phyloP scores from a whole-genome alignment of 2,113 vertebrate genomes.

The Leptodactylus fuscus region DNA sequence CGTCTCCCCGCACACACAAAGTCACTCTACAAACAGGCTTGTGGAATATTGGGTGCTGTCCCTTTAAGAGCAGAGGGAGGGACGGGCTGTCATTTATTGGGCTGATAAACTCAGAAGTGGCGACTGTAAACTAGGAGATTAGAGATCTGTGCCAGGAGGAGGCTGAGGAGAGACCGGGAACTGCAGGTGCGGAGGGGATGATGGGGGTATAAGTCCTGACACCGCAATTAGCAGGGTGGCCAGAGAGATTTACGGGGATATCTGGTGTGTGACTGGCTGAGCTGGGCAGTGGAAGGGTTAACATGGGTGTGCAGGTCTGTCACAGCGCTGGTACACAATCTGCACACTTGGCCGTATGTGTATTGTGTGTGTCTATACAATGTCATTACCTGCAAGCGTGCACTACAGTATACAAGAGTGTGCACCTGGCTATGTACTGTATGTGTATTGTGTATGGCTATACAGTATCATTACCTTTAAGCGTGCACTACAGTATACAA shows the following conservation, averaged over 20 bases:
- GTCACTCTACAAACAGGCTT: neutral
- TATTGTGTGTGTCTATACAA: neutral
- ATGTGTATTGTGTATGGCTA: too few species aligned
- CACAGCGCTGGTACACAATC: too few species aligned
- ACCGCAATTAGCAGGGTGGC: neutral
- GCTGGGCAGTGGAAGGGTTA: neutral
- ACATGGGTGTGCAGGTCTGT: neutral
- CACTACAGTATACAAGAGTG: too few species aligned
- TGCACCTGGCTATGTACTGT: too few species aligned
- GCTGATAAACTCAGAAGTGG: constrained; percentile 54
- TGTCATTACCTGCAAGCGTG: too few species aligned
- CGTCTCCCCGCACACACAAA: neutral
- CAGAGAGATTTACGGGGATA: neutral
- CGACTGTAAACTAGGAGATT: constrained; percentile 37
- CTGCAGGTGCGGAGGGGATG: constrained; percentile 38
- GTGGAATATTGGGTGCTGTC: neutral
- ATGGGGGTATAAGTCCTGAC: neutral
- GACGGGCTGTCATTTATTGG: constrained; percentile 11
- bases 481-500: too few species aligned
- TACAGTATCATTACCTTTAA: too few species aligned
- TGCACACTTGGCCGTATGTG: too few species aligned
- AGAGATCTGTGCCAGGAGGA: constrained; percentile 13
- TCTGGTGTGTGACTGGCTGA: too few species aligned
- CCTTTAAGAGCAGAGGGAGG: constrained; percentile 51
- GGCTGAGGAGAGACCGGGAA: neutral